Conservation (phyloP, 2,888 invertebrate species). For the Philopedon plagiatum region DNA sequence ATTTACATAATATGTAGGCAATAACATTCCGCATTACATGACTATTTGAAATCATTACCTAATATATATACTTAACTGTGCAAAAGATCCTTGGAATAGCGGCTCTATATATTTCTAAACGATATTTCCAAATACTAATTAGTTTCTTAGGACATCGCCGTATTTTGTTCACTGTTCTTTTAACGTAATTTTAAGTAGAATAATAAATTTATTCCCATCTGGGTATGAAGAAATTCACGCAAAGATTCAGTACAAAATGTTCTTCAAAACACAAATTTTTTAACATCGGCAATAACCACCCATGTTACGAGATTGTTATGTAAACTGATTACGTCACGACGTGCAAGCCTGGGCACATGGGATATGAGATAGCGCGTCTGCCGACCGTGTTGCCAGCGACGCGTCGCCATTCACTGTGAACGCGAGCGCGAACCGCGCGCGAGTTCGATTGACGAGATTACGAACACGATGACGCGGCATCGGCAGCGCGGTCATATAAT, state of each 20-base stretch:
- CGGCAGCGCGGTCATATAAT: not conserved
- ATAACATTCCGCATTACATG: not conserved
- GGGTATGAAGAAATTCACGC: not conserved
- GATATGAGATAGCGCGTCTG: not conserved
- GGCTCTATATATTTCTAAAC: not conserved
- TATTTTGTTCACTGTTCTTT: no score
- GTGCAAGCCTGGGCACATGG: conserved; percentile 31
- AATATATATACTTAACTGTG: conserved; percentile 4
- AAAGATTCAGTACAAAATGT: not conserved
- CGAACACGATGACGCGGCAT: not conserved
- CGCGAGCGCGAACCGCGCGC: not conserved
- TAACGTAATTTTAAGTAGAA: no score
- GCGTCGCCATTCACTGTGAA: conserved; percentile 1
- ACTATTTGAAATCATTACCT: not conserved
- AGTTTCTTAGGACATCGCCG: no score
- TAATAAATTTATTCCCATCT: no score
- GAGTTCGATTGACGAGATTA: not conserved
- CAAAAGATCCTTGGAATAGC: not conserved
- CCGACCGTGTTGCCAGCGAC: conserved; percentile 12
- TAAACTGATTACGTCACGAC: conserved; percentile 45
- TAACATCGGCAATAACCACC: not conserved
- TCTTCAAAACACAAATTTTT: not conserved
- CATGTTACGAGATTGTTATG: conserved; percentile 37
- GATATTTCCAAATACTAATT: not conserved
- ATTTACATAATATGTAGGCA: not conserved